These are phyloP conservation scores for Pseudotriccus pelzelni DNA, from an alignment of 2,797 vertebrate species.

Conservation along the genomic window DNA sequence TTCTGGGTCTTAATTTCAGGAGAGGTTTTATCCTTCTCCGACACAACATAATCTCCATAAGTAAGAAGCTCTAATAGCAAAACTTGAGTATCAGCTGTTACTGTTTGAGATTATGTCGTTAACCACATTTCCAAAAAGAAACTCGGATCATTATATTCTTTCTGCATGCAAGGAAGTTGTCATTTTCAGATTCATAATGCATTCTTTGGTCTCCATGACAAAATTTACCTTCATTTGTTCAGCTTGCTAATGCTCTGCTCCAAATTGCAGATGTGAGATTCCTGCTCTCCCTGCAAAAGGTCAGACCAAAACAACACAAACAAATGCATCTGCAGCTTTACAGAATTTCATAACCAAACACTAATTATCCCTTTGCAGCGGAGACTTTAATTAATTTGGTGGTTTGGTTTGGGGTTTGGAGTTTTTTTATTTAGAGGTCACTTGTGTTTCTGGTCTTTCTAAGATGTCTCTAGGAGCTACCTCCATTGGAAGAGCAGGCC, in stretches of 20 bases:
- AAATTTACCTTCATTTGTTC: background rate
- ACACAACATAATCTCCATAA: background rate
- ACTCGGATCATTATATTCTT: background rate
- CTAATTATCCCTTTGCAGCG: background rate
- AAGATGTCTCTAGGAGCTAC: background rate
- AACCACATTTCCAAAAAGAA: background rate
- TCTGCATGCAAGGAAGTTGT: background rate
- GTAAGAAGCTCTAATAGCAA: background rate
- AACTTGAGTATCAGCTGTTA: background rate
- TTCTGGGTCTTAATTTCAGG: no score
- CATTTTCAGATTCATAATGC: background rate
- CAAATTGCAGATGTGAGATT: background rate
- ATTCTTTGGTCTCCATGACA: background rate
- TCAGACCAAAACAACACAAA: background rate
- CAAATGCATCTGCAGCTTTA: background rate
- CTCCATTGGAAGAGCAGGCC: background rate
- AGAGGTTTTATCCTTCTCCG: no score
- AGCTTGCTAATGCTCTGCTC: background rate
- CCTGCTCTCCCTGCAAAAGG: background rate
- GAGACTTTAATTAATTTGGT: background rate
- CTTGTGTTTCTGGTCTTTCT: background rate
- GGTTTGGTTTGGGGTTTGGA: background rate
- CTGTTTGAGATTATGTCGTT: background rate
- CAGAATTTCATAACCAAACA: background rate
- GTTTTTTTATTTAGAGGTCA: background rate